Conservation (phyloP, 2,797 vertebrate genomes). For the Cryptoblepharus egeriae region DNA sequence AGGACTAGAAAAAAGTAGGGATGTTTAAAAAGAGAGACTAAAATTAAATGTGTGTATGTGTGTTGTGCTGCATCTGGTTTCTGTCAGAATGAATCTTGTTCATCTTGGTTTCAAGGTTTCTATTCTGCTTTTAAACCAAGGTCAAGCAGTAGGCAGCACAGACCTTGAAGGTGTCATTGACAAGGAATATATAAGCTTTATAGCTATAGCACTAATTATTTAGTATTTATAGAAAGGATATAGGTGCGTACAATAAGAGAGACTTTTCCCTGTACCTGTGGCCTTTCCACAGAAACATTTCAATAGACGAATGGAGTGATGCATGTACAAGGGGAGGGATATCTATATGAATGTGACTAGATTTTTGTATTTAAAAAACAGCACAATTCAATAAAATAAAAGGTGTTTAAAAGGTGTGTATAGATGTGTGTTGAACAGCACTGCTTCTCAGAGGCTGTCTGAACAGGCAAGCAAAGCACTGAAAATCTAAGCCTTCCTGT, state of each 20-base stretch:
- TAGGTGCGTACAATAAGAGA: conserved; percentile 53
- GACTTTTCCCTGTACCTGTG: conserved; percentile 22
- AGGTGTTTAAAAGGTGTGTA: conserved; percentile 17
- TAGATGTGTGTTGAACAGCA: conserved; percentile 30
- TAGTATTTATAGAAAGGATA: conserved; percentile 74
- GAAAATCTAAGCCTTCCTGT: conserved; percentile 41
- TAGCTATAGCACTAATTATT: conserved; percentile 81
- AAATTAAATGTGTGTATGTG: conserved; percentile 75
- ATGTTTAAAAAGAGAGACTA: conserved; percentile 46
- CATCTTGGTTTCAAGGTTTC: conserved; percentile 84
- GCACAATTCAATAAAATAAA: neutral
- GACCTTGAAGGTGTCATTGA: conserved; percentile 85
- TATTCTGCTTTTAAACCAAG: conserved; percentile 82
- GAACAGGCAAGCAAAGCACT: conserved; percentile 44
- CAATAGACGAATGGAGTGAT: conserved; percentile 1
- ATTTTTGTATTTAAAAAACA: neutral
- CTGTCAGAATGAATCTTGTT: conserved; percentile 82
- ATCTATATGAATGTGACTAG: conserved; percentile 40
- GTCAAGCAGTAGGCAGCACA: conserved; percentile 80
- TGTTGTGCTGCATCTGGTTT: conserved; percentile 77
- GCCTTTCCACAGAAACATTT: conserved; percentile 12
- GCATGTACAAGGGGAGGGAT: conserved; percentile 30
- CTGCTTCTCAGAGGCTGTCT: neutral
- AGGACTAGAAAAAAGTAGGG: conserved; percentile 61
- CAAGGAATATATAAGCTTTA: conserved; percentile 82